Evolutionary conservation across 2,113 vertebrate species (phyloP).

Genomic region (Toxotes chatareus): DNA sequence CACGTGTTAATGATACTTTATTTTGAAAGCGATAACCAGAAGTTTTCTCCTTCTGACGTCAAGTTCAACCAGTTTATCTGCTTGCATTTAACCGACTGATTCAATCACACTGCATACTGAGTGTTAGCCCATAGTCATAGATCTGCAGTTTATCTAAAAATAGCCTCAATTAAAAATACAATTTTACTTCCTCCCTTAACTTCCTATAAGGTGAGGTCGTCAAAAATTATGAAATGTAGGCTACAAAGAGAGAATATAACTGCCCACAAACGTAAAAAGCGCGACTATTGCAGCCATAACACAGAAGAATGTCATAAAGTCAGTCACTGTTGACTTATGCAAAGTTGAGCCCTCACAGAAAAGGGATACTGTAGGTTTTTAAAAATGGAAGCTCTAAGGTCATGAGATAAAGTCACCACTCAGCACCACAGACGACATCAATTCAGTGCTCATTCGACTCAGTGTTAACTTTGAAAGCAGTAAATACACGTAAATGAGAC

Average conservation of each 20-base stretch:
- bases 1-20: constrained; percentile 4
- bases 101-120: constrained; percentile 43
- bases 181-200: background rate
- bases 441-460: background rate
- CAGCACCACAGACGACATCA: background rate
- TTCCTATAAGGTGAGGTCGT: background rate
- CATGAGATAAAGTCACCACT: constrained; percentile 4
- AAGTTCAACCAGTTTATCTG: constrained; percentile 43
- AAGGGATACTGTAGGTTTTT: background rate
- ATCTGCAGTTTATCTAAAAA: constrained; percentile 20
- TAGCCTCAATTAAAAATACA: background rate
- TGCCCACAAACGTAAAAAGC: background rate
- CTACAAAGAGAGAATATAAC: background rate
- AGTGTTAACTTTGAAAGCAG: constrained; percentile 16
- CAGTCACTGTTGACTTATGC: background rate
- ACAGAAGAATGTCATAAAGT: background rate
- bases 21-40: constrained; percentile 38
- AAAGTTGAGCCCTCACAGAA: background rate
- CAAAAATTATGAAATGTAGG: background rate
- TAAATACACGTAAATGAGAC: background rate
- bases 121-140: background rate
- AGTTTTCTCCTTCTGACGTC: constrained; percentile 12
- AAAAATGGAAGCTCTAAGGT: background rate
- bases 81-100: constrained; percentile 28
- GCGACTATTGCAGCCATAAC: background rate